Evolutionary conservation across 2,797 vertebrate species (phyloP), one percentile per base, ranked within the genome.

Genomic region (Chloroceryle inda): DNA sequence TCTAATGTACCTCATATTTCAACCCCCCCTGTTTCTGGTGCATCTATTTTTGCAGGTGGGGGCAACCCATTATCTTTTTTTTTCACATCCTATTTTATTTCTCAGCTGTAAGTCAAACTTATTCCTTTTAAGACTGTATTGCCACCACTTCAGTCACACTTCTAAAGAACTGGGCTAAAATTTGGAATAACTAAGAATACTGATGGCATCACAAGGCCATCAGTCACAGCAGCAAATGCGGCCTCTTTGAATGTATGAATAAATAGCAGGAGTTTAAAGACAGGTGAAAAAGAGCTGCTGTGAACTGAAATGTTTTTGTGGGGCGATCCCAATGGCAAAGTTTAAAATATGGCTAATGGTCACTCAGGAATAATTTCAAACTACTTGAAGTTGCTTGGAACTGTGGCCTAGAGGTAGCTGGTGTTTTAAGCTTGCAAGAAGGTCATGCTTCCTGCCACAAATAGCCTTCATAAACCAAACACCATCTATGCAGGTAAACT

Each of bases 181-280:
- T 76, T 76, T 68, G 67, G 79, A 91, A 75, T 78, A 74, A 77
- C 76, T 83, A 72, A 89, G 66, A 90, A 92, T 87, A 62, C 62
- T 59, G 50, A 91, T 75, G 37, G 66, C 58, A 86, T 66, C 91
- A 67, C 77, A 62, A 83, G 75, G 73, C 89, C 79, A 91, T 88
- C 76, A 90, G 62, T 84, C 55, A 66, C 29, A 23, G 47, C 71
- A 88, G 92, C 33, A 85, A 81, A 56, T 24, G 52, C 47, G 84
- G 55, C 59, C 29, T 69, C 50, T 84, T 3, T 45, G 66, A 90
- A 93, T 55, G 53, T 44, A 86, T 82, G 63, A 95, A 89, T 94
- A 95, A 92, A 83, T 16, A 91, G 55, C 15, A 94, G 59, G 26
- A 88, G 37, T 84, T 86, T 86, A 55, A 84, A 86, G 75, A 73